Evolutionary conservation across 2,113 vertebrate genomes (phyloP).

Genomic region (Seriola rivoliana): DNA sequence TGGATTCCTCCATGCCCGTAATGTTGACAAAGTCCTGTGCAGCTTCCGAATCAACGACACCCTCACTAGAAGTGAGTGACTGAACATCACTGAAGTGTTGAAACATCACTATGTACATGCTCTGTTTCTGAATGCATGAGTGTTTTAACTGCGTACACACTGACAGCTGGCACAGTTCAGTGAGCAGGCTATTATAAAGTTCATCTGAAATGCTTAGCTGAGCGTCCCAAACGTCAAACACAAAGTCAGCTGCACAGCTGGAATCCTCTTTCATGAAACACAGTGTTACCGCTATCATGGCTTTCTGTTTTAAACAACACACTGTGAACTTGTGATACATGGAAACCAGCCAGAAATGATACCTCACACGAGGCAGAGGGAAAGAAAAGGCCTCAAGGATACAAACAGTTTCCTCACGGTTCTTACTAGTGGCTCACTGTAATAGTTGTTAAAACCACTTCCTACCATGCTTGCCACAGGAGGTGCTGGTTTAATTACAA

Average conservation of each 20-base stretch:
- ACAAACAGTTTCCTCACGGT: conserved; percentile 26
- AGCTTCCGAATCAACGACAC: conserved; percentile 98
- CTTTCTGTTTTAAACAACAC: conserved; percentile 21
- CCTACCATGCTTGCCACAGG: conserved; percentile 35
- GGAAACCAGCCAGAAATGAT: conserved; percentile 20
- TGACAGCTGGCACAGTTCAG: background rate
- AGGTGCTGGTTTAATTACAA: conserved; percentile 53
- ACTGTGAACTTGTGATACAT: conserved; percentile 37
- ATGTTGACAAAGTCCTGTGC: conserved; percentile 94
- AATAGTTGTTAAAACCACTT: conserved; percentile 53
- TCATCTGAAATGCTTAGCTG: background rate
- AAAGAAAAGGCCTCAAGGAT: conserved; percentile 34
- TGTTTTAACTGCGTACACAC: background rate
- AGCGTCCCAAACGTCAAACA: conserved; percentile 25
- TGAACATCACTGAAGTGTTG: background rate
- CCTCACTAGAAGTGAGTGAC: conserved; percentile 91
- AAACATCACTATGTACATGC: no score
- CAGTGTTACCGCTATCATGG: conserved; percentile 19
- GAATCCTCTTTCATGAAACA: conserved; percentile 27
- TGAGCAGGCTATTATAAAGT: conserved; percentile 16
- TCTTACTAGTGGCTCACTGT: conserved; percentile 57
- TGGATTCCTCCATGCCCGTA: conserved; percentile 93
- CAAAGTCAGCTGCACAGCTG: conserved; percentile 20
- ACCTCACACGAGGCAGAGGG: conserved; percentile 58
- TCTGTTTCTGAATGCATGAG: background rate